Conservation (phyloP, 2,797 vertebrate species). For the Paramormyrops hopkinsi region DNA sequence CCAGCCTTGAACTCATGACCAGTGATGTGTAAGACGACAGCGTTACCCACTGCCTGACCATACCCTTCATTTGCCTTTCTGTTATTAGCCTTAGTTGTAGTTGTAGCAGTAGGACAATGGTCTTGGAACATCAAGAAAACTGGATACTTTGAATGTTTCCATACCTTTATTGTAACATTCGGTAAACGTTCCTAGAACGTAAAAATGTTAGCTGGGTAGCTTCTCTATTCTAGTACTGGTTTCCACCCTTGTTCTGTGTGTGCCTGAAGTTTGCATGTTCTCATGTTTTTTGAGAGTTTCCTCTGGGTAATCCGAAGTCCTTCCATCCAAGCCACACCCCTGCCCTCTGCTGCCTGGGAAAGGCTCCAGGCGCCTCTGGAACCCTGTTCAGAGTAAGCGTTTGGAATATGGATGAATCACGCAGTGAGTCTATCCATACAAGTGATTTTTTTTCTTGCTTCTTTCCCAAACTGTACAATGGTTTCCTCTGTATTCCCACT, state of each 20-base stretch:
- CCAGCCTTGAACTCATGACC: neutral
- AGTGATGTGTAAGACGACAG: neutral
- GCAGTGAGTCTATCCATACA: neutral
- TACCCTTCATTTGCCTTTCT: neutral
- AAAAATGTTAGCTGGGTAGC: neutral
- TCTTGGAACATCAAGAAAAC: neutral
- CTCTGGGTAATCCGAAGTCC: neutral
- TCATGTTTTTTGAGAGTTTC: neutral
- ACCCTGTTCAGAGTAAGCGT: neutral
- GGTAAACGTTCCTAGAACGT: neutral
- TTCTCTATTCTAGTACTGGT: neutral
- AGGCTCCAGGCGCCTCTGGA: neutral
- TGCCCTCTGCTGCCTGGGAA: neutral
- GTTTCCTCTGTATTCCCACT: neutral
- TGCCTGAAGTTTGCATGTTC: neutral
- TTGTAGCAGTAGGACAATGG: neutral
- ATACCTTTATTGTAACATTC: neutral
- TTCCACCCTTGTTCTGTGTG: neutral
- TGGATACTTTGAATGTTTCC: neutral
- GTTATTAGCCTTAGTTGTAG: neutral
- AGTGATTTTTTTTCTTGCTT: neutral
- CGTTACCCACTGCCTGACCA: neutral
- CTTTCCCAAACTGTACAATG: neutral
- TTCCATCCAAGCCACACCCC: neutral
- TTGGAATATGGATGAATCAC: neutral